Evolutionary conservation across 1,140 invertebrate genomes (phyloP), one percentile per base, ranked within the genome.

Genomic region (Aphaenogaster rudis): DNA sequence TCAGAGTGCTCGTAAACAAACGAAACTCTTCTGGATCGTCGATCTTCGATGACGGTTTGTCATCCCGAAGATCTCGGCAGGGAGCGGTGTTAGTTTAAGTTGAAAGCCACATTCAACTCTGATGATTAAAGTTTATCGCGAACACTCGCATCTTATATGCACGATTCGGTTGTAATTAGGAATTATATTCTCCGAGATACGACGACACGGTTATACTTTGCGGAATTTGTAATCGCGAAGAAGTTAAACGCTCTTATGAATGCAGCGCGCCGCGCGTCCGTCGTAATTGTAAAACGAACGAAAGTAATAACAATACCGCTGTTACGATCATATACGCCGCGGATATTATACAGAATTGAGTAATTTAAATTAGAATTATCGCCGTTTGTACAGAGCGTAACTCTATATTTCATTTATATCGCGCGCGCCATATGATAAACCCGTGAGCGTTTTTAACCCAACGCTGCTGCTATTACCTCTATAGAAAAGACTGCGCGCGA

Each of bases 321-420:
- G 17, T n/a, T 36, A 59, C 11, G 13, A 5, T 45, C 57, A 63
- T 1, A 33, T 17, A 9, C 28, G 7, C 28, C 17, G 15, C 21
- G 21, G 13, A 82, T 36, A 59, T 82, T 36, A 48, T 9, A 15
- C n/a, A 17, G 21, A 48, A n/a, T 13, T 13, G 54, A 84, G 28
- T 61, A 74, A 74, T 84, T 84, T 76, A 63, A 74, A 63, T 84
- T 72, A 61, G 42, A 61, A 59, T 82, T 84, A 76, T 84, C 80
- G 11, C 28, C 7, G 33, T 28, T 48, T 61, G 17, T 42, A n/a
- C 2, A 13, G 28, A 74, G n/a, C 54, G 28, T 21, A 61, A 74
- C 39, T 74, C 28, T 61, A 74, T 48, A 84, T 28, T 33, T 61
- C 69, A 63, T 82, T 72, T 82, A 15, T 54, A 59, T 82, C 54